Evolutionary conservation across 2,888 invertebrate species (phyloP).

Genomic region (Ypsolopha sequella): DNA sequence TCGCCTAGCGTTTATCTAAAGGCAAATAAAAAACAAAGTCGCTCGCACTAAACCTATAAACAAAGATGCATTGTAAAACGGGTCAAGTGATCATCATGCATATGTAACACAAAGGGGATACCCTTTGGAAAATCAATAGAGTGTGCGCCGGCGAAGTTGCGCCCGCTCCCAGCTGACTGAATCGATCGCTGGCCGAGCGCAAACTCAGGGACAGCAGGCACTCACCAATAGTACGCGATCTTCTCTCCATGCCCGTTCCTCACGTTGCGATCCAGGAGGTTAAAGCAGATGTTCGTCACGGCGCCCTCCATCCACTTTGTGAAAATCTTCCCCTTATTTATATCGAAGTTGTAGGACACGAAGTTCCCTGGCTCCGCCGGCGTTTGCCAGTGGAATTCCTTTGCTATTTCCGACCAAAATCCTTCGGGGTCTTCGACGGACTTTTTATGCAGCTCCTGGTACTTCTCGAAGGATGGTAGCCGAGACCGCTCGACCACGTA

Average conservation of each 20-base stretch:
- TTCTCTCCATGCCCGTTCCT: conserved; percentile 90
- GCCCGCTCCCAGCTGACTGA: conserved; percentile 47
- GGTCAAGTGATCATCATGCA: no score
- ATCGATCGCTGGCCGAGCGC: background rate
- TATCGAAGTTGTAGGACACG: conserved; percentile 92
- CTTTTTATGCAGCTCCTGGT: conserved; percentile 84
- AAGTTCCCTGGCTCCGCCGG: conserved; percentile 81
- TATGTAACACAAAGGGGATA: no score
- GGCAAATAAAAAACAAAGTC: no score
- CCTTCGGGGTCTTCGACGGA: conserved; percentile 90
- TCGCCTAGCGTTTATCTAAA: no score
- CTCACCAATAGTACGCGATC: conserved; percentile 96
- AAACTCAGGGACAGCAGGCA: conserved; percentile 14
- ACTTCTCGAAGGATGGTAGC: conserved; percentile 73
- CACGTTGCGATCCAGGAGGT: conserved; percentile 92
- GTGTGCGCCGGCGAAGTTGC: conserved; percentile 10
- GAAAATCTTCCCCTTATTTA: conserved; percentile 88
- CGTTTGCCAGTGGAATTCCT: conserved; percentile 94
- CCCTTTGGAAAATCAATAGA: no score
- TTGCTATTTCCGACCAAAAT: conserved; percentile 95
- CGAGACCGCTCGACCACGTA: conserved; percentile 76
- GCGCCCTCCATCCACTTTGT: conserved; percentile 97
- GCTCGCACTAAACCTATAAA: no score
- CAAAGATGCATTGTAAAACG: no score
- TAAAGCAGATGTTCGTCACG: conserved; percentile 95